A percentile compares a stretch with the other conserved stretches of the same genome.
phyloP scores from a whole-genome alignment of 2,797 vertebrate genomes.

The Brachyrhaphis roseni region DNA sequence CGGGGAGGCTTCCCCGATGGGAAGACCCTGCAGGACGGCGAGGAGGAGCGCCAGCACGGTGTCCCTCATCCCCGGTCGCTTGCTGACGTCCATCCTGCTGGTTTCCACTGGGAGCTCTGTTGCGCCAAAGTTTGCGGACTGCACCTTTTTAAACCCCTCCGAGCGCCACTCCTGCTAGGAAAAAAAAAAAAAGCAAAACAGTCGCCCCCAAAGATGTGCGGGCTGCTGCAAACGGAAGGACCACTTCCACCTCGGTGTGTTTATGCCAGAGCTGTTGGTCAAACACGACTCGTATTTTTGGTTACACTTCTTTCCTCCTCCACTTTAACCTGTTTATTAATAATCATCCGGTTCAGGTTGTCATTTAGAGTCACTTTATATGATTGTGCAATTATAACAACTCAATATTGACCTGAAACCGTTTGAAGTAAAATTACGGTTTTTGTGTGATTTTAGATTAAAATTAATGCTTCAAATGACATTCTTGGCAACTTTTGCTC shows the following conservation, averaged over 20 bases:
- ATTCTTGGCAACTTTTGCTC: background rate
- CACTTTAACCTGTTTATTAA: constrained; percentile 45
- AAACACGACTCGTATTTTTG: constrained; percentile 68
- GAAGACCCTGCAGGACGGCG: constrained; percentile 73
- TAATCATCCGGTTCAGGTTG: constrained; percentile 6
- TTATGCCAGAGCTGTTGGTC: constrained; percentile 67
- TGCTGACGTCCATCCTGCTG: constrained; percentile 60
- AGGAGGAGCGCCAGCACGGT: constrained; percentile 74
- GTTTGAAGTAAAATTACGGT: background rate
- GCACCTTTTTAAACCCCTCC: constrained; percentile 82
- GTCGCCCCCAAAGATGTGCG: constrained; percentile 83
- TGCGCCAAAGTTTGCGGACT: constrained; percentile 66
- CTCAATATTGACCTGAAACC: background rate
- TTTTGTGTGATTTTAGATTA: background rate
- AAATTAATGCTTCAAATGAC: background rate
- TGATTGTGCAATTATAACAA: background rate
- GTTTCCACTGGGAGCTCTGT: constrained; percentile 61
- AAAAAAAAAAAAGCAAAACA: constrained; percentile 58
- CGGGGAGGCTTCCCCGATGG: constrained; percentile 70
- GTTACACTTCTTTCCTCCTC: constrained; percentile 49
- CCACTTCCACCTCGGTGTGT: constrained; percentile 77
- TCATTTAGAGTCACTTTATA: constrained; percentile 7
- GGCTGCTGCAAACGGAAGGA: constrained; percentile 76
- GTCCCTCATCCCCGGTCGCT: constrained; percentile 55
- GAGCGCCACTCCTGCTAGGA: constrained; percentile 79